Evolutionary conservation across 2,113 vertebrate species (phyloP).

Genomic region (Podarcis raffonei): DNA sequence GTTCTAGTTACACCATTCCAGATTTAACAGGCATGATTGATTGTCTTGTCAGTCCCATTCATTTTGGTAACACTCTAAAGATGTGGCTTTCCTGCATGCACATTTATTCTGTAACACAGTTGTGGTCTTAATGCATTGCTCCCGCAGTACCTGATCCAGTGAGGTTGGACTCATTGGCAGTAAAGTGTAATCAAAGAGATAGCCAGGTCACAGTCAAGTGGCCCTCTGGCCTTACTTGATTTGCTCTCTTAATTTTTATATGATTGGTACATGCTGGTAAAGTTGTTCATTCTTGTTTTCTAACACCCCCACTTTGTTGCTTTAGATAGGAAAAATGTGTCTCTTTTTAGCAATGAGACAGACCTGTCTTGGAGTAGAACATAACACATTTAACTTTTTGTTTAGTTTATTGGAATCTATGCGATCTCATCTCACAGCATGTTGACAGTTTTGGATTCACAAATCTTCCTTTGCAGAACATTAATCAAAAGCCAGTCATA

Average conservation of each 20-base stretch:
- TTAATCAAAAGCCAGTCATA: slow-evolving; percentile 96
- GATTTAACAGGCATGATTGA: not conserved
- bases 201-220: slow-evolving; percentile 33
- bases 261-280: not conserved
- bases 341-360: not conserved
- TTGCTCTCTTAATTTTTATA: not conserved
- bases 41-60: not conserved
- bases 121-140: not conserved
- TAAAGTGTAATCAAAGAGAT: slow-evolving; percentile 6
- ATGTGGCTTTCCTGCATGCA: not conserved
- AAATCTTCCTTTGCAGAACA: slow-evolving; percentile 80
- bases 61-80: not conserved
- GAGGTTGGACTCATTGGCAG: not conserved
- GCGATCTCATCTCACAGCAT: not conserved
- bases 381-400: not conserved
- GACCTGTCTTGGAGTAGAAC: not conserved
- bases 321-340: not conserved
- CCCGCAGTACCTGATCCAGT: not conserved
- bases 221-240: slow-evolving; percentile 52
- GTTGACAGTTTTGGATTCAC: not conserved
- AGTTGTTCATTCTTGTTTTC: not conserved
- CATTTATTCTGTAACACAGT: not conserved
- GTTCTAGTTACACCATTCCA: not conserved
- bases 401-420: not conserved
- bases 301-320: not conserved